Evolutionary conservation across 2,113 vertebrate genomes (phyloP), one percentile per base, ranked within the genome.

Genomic region (Siniperca chuatsi): DNA sequence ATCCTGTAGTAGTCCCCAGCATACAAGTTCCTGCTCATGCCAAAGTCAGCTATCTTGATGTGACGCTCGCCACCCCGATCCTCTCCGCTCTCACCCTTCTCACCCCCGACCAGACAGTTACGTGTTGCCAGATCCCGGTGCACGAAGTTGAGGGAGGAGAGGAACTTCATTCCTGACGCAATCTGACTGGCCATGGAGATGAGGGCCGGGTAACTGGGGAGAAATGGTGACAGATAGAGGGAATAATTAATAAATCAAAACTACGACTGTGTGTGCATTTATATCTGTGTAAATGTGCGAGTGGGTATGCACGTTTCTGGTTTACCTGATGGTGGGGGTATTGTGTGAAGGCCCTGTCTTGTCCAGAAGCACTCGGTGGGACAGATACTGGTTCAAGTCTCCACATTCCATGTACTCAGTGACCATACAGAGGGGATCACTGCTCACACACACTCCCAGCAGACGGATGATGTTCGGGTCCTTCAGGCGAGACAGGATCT

Each of bases 391-490:
- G 93, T 99, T 98, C 50, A 99, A 95, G 93, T 98, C 98, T 0
- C 98, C 98, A 0, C 97, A 97, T 92, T 97, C 97, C 98, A 99
- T 99, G 94, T 98, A 99, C 84, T 99, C 98, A 0, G 97, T 98
- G 62, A 99, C 96, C 97, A 99, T 98, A 80, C 97, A 98, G 35
- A 97, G 96, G 0, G 98, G 97, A 69, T 98, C 97, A 0, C 97
- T 97, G 90, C 96, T 97, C 88, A 97, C 96, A 54, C 97, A 99
- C 85, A 98, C 97, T 0, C 98, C 98, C 90, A 99, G 92, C 75
- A 99, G 95, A n/a, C 96, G 95, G 89, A 99, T 97, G 91, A 99
- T 98, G 94, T 99, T 98, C 0, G 96, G 97, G 91, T 99, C 97
- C 87, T 97, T 97, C 52, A 99, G 93, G 18, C 98, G 95, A 0